Evolutionary conservation across 2,888 invertebrate genomes (phyloP), one percentile per base, ranked within the genome.

Genomic region (Harpalus rubripes): DNA sequence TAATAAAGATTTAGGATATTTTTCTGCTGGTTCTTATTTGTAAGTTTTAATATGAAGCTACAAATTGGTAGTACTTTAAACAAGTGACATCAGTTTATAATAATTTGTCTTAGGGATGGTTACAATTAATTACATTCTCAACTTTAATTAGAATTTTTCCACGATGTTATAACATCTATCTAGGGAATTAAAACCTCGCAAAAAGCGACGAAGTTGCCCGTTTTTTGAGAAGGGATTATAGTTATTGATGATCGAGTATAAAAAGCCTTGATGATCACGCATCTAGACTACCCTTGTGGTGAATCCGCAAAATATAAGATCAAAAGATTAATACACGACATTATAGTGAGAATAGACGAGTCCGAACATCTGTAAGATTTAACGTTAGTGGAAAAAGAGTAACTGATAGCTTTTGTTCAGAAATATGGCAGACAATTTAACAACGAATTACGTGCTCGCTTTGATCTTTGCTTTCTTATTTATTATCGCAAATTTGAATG

Each of bases 351-450:
- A 74, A 74, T 44, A 44, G 44, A 18, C 18, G 41, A 18, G 18
- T 18, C 26, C 10, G 16, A 18, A 16, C 44, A 74, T 41, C 63
- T 26, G 63, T 63, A 63, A 18, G 44, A 74, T 74, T 74, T 74
- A 16, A 44, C 72, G 52, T 22, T 74, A 74, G 44, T 74, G 72
- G 44, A 41, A 52, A 16, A 16, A 15, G 72, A 74, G 72, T 44
- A 44, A 74, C 44, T 74, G 72, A 74, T 74, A 74, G 44, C 72
- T 74, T 74, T 74, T 74, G 44, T 74, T 74, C 44, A n/a, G 44
- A 44, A 41, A 74, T 44, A 74, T 74, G 72, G 44, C 72, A 74
- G 44, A 41, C 44, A 52, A 74, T 74, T 74, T 74, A 74, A 74
- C 44, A 74, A 44, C 52, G 72, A 74, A 74, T 74, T 74, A 74